Evolutionary conservation across 1,140 invertebrate species (phyloP).

Genomic region (Sarcophaga peregrina): DNA sequence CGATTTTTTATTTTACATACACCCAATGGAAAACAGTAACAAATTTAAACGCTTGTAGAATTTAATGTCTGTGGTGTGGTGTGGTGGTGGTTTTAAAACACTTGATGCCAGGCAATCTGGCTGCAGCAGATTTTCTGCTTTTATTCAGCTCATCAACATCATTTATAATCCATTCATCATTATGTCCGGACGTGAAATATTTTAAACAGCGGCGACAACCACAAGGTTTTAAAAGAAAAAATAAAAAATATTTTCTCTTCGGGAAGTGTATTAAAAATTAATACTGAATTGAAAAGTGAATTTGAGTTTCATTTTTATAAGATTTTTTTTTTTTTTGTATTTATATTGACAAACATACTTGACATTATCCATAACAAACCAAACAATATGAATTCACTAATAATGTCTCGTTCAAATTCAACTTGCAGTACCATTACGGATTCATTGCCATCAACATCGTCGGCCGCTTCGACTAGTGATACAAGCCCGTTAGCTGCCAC

Average conservation of each 20-base stretch:
- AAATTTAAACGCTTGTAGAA: background rate
- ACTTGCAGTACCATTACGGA: constrained; percentile 46
- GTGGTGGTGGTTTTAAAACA: too few species aligned
- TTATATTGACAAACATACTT: background rate
- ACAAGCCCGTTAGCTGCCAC: constrained; percentile 1
- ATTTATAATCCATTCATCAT: constrained; percentile 39
- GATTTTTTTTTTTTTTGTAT: background rate
- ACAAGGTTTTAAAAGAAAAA: background rate
- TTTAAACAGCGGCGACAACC: background rate
- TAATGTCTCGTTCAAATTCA: constrained; percentile 46
- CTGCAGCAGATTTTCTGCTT: too few species aligned
- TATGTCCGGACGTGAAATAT: constrained; percentile 38
- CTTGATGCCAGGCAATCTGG: too few species aligned
- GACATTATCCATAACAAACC: background rate
- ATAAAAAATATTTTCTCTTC: background rate
- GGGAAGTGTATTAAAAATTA: constrained; percentile 28
- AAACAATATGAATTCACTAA: constrained; percentile 13
- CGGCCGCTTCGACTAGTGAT: constrained; percentile 41
- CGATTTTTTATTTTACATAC: background rate
- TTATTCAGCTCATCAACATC: constrained; percentile 4
- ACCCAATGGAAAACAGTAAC: too few species aligned
- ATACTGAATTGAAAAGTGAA: background rate
- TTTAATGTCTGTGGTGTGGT: background rate
- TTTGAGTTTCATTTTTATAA: background rate
- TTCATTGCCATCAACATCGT: constrained; percentile 40